phyloP scores from a whole-genome alignment of 37 sponge, comb jelly and placozoan genomes.

The Chondrosia reniformis region DNA sequence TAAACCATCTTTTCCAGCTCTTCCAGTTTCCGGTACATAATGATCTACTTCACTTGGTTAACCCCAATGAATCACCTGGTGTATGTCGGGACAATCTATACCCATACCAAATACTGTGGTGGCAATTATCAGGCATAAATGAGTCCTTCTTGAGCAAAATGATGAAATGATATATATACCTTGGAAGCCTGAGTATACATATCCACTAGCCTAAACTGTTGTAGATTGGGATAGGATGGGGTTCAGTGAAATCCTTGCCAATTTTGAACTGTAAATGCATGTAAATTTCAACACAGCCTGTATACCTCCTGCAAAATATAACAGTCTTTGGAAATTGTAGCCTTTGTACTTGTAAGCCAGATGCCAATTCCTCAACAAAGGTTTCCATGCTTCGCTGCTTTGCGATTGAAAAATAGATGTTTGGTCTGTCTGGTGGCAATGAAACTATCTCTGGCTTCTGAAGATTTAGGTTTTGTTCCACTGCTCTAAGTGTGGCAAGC shows the following conservation, averaged over 20 bases:
- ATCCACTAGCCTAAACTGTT: not conserved
- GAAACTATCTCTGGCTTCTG: slow-evolving; percentile 14
- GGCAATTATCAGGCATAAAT: not conserved
- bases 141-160: not conserved
- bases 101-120: not conserved
- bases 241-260: not conserved
- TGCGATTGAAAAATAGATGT: not conserved
- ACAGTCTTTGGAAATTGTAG: not conserved
- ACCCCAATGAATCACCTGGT: not conserved
- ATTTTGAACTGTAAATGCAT: not conserved
- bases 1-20: not conserved
- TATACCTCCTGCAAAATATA: not conserved
- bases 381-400: not conserved
- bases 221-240: not conserved
- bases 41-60: not conserved
- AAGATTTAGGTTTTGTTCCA: slow-evolving; percentile 1
- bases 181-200: not conserved
- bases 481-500: slow-evolving; percentile 13
- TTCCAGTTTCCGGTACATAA: slow-evolving; percentile 5
- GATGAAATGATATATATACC: not conserved
- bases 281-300: not conserved
- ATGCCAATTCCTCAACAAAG: not conserved
- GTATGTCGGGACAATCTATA: not conserved
- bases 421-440: slow-evolving; percentile 28
- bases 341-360: not conserved